Evolutionary conservation across 2,797 vertebrate species (phyloP).

Genomic region (Helostoma temminkii): DNA sequence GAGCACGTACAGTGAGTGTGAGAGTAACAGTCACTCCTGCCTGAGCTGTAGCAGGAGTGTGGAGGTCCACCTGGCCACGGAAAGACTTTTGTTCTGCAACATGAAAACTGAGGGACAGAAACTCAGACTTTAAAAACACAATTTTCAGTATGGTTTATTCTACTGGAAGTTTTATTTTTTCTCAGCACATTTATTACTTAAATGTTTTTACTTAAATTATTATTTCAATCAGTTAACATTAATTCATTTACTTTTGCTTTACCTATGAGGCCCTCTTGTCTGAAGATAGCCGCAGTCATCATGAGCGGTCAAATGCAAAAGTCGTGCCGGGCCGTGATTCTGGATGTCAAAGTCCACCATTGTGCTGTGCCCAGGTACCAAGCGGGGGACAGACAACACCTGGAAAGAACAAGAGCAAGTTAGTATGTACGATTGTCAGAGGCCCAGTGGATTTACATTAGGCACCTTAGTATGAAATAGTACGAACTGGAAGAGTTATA

Average conservation of each 20-base stretch:
- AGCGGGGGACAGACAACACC: slow-evolving; percentile 75
- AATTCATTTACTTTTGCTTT: not conserved
- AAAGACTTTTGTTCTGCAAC: slow-evolving; percentile 72
- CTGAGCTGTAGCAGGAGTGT: slow-evolving; percentile 75
- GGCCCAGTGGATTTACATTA: too few relatives aligned
- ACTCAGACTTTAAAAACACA: not conserved
- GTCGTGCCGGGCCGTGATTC: slow-evolving; percentile 80
- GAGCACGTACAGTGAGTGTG: slow-evolving; percentile 78
- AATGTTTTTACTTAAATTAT: too few relatives aligned
- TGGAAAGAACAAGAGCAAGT: slow-evolving; percentile 39
- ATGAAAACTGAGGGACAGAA: slow-evolving; percentile 60
- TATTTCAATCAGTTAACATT: not conserved
- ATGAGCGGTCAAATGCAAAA: slow-evolving; percentile 78
- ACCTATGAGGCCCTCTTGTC: slow-evolving; percentile 75
- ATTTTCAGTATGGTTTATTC: too few relatives aligned
- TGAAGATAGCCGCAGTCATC: slow-evolving; percentile 79
- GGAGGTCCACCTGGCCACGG: slow-evolving; percentile 78
- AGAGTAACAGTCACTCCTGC: slow-evolving; percentile 79
- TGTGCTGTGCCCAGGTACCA: slow-evolving; percentile 80
- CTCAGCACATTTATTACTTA: too few relatives aligned
- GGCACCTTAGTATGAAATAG: not conserved
- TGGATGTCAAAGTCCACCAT: slow-evolving; percentile 77
- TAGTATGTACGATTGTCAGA: not conserved
- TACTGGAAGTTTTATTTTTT: too few relatives aligned
- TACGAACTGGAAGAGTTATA: not conserved